Base-by-base conservation (phyloP, 2,797 vertebrate genomes). In the Mareca penelope region DNA sequence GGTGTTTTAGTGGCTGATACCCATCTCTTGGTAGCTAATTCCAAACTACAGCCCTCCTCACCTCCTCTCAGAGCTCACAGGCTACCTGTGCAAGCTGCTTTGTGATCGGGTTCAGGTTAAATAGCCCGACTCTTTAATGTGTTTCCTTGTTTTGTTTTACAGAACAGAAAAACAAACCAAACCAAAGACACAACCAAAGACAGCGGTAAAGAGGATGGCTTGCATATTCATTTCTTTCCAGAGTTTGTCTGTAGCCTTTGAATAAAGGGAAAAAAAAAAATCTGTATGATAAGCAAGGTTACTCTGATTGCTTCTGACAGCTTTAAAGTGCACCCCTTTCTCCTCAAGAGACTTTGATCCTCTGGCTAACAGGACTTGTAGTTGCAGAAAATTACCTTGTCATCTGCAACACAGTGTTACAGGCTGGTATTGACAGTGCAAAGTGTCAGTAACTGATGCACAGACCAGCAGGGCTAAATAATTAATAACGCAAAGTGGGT, bases 231-330 rank as follows among this genome's bases (percentile, higher is more conserved):
- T 69, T 82, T 89, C 29, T 77, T 85, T 33, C 42, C 48, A 70
- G 23, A 73, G 26, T 67, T 84, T 55, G 26, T 63, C 79, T 82
- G 80, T 15, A 56, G 84, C 68, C 42, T 73, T 69, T 77, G 29
- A 86, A 65, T 9, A 40, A 83, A 75, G 42, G 44, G 19, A 39
- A 39, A 39, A 39, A 75, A 71, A 19, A 95, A 94, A 88, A 85
- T 46, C 44, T 11, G 42, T 65, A 29, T 2, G 29, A n/a, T 97
- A 91, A 89, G 56, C 55, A 60, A 83, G 42, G 56, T 95, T 77
- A 86, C 76, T 89, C 85, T 98, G 97, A 98, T 97, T 97, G 94
- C 94, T 97, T 97, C 35, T 98, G 98, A 98, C 98, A 98, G 95
- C 92, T 87, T 91, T 96, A 97, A 98, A 98, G 97, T 61, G 93